Conservation (phyloP, 2,113 vertebrate species). For the Callochromis pleurospilus region DNA sequence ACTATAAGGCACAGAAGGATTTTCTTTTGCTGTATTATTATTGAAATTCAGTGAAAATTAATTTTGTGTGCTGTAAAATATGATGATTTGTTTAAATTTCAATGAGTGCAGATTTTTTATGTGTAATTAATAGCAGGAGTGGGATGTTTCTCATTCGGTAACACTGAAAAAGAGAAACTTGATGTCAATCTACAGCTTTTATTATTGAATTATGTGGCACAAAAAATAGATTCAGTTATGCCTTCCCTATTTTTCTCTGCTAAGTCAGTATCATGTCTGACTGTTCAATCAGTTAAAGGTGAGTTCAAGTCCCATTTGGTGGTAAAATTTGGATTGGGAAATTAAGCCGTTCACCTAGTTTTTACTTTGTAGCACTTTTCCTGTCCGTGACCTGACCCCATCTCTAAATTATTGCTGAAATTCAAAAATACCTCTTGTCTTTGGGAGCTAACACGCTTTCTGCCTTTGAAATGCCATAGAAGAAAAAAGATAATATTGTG, state of each 20-base stretch:
- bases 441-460: not conserved
- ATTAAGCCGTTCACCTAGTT: not conserved
- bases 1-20: conserved; percentile 76
- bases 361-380: not conserved
- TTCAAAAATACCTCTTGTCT: not conserved
- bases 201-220: not conserved
- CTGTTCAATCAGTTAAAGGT: not conserved
- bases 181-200: not conserved
- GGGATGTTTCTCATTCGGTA: not conserved
- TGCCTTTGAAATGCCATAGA: not conserved
- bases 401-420: not conserved
- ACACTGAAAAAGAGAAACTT: not conserved
- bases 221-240: not conserved
- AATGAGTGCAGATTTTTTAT: not conserved
- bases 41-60: not conserved
- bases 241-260: not conserved
- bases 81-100: not conserved
- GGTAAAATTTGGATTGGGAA: not conserved
- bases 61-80: not conserved
- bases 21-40: not conserved
- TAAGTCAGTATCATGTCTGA: not conserved
- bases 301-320: not conserved
- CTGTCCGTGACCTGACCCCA: not conserved
- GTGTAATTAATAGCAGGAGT: not conserved
- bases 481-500: not conserved